phyloP scores from a whole-genome alignment of 2,888 invertebrate species.

The Rhamnusium bicolor region DNA sequence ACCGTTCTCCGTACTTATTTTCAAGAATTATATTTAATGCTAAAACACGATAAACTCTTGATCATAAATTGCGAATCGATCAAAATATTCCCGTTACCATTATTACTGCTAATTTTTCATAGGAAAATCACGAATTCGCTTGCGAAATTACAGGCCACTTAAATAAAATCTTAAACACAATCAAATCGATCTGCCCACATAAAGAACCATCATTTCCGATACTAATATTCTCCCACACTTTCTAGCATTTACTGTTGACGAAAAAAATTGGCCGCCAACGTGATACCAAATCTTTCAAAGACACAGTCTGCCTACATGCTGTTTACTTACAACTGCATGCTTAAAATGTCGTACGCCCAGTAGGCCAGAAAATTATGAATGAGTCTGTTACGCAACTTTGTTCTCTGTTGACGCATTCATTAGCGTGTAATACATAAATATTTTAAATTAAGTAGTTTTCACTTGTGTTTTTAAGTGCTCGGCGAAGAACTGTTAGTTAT shows the following conservation, averaged over 20 bases:
- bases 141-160: constrained; percentile 15
- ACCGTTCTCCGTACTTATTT: too few relatives aligned
- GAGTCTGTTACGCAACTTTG: constrained; percentile 15
- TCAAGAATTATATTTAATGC: too few relatives aligned
- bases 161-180: constrained; percentile 9
- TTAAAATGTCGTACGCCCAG: constrained; percentile 25
- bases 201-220: not conserved
- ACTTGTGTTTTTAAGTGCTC: not conserved
- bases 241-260: not conserved
- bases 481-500: constrained; percentile 23
- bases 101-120: not conserved
- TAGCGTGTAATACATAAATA: not conserved
- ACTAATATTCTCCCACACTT: constrained; percentile 24
- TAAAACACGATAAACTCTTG: too few relatives aligned
- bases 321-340: constrained; percentile 10
- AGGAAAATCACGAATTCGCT: not conserved
- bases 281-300: constrained; percentile 6
- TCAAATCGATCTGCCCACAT: constrained; percentile 24
- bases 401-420: constrained; percentile 12
- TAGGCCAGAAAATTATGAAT: constrained; percentile 28
- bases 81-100: not conserved
- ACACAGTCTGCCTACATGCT: constrained; percentile 13
- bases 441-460: constrained; percentile 12
- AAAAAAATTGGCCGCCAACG: constrained; percentile 19
- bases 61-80: not conserved